phyloP scores from a whole-genome alignment of 92 coral and sea anemone genomes.

The Montipora capitata region DNA sequence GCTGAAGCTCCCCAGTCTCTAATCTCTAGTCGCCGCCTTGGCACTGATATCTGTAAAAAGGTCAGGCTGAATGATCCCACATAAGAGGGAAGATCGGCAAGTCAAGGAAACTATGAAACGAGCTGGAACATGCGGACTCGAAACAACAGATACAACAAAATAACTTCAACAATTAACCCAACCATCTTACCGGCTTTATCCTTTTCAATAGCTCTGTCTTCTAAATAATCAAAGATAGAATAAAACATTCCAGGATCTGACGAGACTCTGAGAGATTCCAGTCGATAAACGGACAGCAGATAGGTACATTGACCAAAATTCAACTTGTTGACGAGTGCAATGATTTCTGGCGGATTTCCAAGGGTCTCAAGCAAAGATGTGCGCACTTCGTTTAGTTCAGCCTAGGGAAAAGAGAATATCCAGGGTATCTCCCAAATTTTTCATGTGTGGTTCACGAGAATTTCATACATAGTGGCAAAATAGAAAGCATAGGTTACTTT shows the following conservation, averaged over 20 bases:
- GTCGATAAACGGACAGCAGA: conserved; percentile 93
- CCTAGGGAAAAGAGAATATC: conserved; percentile 53
- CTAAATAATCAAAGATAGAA: conserved; percentile 93
- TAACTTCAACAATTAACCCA: background rate
- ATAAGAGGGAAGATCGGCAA: no score
- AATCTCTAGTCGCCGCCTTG: no score
- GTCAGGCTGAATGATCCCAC: no score
- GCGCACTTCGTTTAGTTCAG: conserved; percentile 92
- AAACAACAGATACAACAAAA: background rate
- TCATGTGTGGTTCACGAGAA: no score
- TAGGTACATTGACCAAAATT: conserved; percentile 98
- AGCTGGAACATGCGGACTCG: no score
- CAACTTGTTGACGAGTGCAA: conserved; percentile 89
- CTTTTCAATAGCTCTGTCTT: conserved; percentile 95
- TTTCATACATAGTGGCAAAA: no score
- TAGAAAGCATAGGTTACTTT: no score
- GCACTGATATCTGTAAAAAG: no score
- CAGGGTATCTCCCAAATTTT: no score
- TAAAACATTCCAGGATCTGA: conserved; percentile 94
- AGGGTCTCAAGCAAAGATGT: conserved; percentile 84
- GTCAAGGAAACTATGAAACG: no score
- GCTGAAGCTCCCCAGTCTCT: no score
- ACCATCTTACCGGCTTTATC: conserved; percentile 94
- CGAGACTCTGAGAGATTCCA: conserved; percentile 94
- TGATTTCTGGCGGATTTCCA: conserved; percentile 86